A percentile compares a stretch with the other conserved stretches of the same genome.
Evolutionary conservation across 2,888 invertebrate genomes (phyloP).

Genomic region (Drosophila pullipes): DNA sequence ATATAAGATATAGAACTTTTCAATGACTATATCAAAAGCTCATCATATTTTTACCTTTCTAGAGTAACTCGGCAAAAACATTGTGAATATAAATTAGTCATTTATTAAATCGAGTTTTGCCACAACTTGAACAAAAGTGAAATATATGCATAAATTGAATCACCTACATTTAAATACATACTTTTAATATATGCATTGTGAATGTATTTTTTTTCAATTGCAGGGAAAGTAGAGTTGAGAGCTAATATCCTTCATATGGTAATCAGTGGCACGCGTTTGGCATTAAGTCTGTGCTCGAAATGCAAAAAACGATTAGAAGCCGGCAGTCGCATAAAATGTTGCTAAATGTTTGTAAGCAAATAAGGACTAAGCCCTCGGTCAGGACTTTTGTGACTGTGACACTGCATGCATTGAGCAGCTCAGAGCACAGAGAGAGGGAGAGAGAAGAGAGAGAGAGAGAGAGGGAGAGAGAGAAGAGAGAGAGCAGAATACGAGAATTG

Average conservation of each 20-base stretch:
- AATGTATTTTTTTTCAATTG: slow-evolving; percentile 1
- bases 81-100: not conserved
- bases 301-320: slow-evolving; percentile 73
- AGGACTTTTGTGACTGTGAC: slow-evolving; percentile 37
- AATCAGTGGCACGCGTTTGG: slow-evolving; percentile 78
- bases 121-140: not conserved
- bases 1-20: not conserved
- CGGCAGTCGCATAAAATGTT: slow-evolving; percentile 61
- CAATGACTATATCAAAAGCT: not conserved
- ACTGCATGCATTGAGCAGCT: slow-evolving; percentile 54
- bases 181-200: slow-evolving; percentile 11
- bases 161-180: not conserved
- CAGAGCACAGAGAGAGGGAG: slow-evolving; percentile 18
- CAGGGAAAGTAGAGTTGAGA: not conserved
- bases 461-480: not conserved
- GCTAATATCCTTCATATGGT: slow-evolving; percentile 64
- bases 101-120: not conserved
- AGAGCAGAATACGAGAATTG: not conserved
- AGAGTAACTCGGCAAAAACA: not conserved
- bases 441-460: not conserved
- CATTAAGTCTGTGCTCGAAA: slow-evolving; percentile 72
- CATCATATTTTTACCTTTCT: not conserved
- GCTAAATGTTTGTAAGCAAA: slow-evolving; percentile 76
- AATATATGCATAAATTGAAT: not conserved
- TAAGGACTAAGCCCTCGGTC: slow-evolving; percentile 44